Base-by-base conservation (phyloP, 1,140 invertebrate genomes). In the Teleopsis dalmanni region DNA sequence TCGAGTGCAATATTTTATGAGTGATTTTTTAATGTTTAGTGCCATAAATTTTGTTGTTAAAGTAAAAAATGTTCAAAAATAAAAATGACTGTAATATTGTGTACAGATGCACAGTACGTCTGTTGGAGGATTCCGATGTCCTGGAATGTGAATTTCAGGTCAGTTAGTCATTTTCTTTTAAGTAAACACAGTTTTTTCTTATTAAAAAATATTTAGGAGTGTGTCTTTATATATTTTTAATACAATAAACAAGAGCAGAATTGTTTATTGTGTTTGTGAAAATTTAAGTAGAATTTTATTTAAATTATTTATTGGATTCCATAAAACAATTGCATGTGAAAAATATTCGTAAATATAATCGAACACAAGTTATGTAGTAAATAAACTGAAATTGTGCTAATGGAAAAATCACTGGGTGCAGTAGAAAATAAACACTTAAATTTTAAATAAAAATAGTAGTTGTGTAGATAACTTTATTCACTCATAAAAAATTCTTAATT, bases 61-160 rank as follows among this genome's bases (percentile, higher is more conserved):
- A n/a, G n/a, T 34, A 9, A 46, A 65, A 58, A 58, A 79, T 79
- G 77, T 79, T 78, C 55, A 76, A 75, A 70, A 77, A 72, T 59
- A 76, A 87, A 76, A 88, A 84, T 75, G 88, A 91, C 76, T 78
- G 84, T 57, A 85, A 83, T 70, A 79, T 87, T 76, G 85, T 90
- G 72, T 89, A 90, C 78, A 91, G 92, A 78, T 94, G 91, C 76
- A 95, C 89, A 54, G 85, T 98, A 54, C 80, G 91, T 60, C 81
- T 97, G 54, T 76, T 97, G 57, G 92, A 95, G 74, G 93, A 97
- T 76, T 85, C 88, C 52, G 92, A 96, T 76, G 87, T 94, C 58
- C 77, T 97, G 61, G 87, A 94, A 78, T 90, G 90, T 72, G 91
- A 94, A 79, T 96, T 95, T 80, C 90, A 92, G 82, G 92, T 95